These are phyloP conservation scores for Gonatopus flavifemur DNA, from an alignment of 1,140 invertebrate species.

Conservation along the genomic window DNA sequence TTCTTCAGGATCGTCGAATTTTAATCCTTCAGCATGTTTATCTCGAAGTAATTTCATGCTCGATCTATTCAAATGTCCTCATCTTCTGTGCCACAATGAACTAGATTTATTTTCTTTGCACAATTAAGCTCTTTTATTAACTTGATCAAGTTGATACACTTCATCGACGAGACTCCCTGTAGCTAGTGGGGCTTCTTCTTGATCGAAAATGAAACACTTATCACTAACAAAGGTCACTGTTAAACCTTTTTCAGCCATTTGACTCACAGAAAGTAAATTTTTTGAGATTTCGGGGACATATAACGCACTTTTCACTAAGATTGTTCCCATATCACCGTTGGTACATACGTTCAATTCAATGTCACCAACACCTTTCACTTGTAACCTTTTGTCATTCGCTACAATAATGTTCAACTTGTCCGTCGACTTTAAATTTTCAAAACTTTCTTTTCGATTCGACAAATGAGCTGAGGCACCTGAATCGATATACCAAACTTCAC, in stretches of 20 bases:
- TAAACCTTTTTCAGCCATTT: conserved; percentile 14
- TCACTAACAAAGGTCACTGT: conserved; percentile 1
- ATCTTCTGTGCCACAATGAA: conserved; percentile 16
- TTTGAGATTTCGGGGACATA: conserved; percentile 6
- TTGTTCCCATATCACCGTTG: neutral
- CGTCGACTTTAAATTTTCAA: too few relatives aligned
- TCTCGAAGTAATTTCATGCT: neutral
- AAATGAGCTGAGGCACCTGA: neutral
- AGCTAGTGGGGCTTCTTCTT: neutral
- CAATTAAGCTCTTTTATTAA: too few relatives aligned
- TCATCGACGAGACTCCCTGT: conserved; percentile 4
- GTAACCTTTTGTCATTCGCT: conserved; percentile 5
- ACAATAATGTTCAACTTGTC: neutral
- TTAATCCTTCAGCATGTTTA: neutral
- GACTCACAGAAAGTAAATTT: conserved; percentile 19
- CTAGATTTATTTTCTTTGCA: too few relatives aligned
- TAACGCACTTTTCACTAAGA: conserved; percentile 13
- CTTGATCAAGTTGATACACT: conserved; percentile 11
- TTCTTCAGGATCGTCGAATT: too few relatives aligned
- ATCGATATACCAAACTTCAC: neutral
- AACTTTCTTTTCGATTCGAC: neutral
- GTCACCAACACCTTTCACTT: neutral
- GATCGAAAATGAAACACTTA: conserved; percentile 3
- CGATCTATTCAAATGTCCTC: conserved; percentile 9
- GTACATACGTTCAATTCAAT: neutral